Conservation (phyloP, 2,113 vertebrate species). For the Oplegnathus fasciatus region DNA sequence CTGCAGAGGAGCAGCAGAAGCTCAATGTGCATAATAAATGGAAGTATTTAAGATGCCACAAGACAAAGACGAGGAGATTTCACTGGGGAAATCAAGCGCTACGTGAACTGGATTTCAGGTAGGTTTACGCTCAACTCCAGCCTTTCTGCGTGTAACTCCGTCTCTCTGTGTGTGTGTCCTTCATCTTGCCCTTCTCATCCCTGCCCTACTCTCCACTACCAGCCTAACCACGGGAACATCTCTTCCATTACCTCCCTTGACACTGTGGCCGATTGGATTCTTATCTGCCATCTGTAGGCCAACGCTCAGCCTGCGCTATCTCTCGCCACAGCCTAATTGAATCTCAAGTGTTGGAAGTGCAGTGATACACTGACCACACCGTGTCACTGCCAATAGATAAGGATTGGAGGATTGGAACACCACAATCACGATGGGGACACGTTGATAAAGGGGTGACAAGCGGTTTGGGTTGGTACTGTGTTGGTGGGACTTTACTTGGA, state of each 20-base stretch:
- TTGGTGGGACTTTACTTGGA: slow-evolving; percentile 47
- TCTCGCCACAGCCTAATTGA: slow-evolving; percentile 78
- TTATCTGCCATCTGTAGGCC: slow-evolving; percentile 79
- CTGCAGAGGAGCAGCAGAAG: slow-evolving; percentile 12
- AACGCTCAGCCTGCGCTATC: slow-evolving; percentile 59
- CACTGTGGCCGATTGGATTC: slow-evolving; percentile 80
- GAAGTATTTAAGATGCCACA: not conserved
- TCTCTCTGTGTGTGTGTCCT: slow-evolving; percentile 48
- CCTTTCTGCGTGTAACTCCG: not conserved
- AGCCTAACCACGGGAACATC: slow-evolving; percentile 54
- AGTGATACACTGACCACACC: slow-evolving; percentile 73
- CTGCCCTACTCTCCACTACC: slow-evolving; percentile 27
- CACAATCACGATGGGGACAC: slow-evolving; percentile 62
- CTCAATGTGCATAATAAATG: not conserved
- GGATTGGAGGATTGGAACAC: slow-evolving; percentile 67
- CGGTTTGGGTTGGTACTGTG: slow-evolving; percentile 40
- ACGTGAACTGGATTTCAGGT: not conserved
- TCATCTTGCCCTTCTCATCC: slow-evolving; percentile 70
- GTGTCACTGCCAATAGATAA: slow-evolving; percentile 79
- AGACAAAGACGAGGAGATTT: not conserved
- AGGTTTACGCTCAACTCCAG: not conserved
- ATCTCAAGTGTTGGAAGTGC: slow-evolving; percentile 79
- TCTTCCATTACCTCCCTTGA: slow-evolving; percentile 77
- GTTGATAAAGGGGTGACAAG: slow-evolving; percentile 70
- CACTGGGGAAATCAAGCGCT: too few species aligned